Base-by-base conservation (phyloP, 1,140 invertebrate species). In the Aricia agestis region DNA sequence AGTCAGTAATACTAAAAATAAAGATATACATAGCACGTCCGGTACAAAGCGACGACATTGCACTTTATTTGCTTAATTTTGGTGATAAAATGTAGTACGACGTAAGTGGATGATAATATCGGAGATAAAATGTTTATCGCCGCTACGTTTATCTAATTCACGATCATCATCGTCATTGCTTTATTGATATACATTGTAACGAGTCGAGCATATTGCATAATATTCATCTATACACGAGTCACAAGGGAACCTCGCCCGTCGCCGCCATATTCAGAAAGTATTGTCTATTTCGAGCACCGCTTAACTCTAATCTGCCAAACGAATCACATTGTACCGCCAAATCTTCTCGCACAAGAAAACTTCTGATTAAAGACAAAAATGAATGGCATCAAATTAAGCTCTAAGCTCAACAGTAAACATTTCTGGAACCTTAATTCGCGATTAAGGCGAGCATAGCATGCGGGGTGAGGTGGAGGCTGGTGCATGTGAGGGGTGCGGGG, bases 381-480 rank as follows among this genome's bases (percentile, higher is more conserved):
- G 78, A 87, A 85, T 85, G 78, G 80, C 82, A 83, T 87, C 86
- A 86, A 87, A 89, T 88, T 87, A 85, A 83, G 82, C 79, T 83
- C 76, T 82, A 81, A 86, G 85, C 82, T 85, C 83, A 84, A 85
- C 81, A 84, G 85, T 86, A 89, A 89, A 89, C 86, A 89, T 89
- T 89, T 83, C 82, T 85, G 82, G 82, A 84, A 85, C 85, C 83
- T 89, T 91, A 91, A 91, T 91, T 91, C 81, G 89, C 86, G 89
- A 88, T 91, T 90, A 89, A 90, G 85, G 86, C 87, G 85, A 90
- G 87, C 83, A 91, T 85, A 91, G 89, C 92, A 92, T 85, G 86
- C 86, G 90, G 87, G 92, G 91, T 91, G 86, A 85, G 91, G 92
- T 90, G 91, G 92, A 92, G 86, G 86, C 86, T 84, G 82, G 84